Conservation (phyloP, 2,113 vertebrate genomes). For the Panthera tigris region DNA sequence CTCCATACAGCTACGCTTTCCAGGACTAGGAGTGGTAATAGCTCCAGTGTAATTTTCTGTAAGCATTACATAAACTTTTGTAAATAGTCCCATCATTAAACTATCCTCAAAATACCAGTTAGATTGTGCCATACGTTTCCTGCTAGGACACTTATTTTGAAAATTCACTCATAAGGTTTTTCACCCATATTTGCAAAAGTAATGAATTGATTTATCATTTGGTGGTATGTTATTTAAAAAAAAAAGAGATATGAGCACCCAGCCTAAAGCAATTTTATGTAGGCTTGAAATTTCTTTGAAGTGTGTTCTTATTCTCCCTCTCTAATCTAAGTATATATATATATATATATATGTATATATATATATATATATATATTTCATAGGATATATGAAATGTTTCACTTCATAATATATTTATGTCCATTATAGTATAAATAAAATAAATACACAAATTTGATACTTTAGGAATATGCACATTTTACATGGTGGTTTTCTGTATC, state of each 20-base stretch:
- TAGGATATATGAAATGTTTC: background rate
- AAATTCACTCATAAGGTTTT: background rate
- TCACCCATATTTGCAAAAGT: background rate
- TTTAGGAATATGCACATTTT: background rate
- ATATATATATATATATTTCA: background rate
- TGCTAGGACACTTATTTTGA: background rate
- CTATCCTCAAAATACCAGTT: background rate
- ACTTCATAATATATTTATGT: background rate
- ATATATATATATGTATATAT: background rate
- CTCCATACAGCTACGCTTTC: background rate
- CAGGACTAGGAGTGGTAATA: background rate
- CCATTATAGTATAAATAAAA: background rate
- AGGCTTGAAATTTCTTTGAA: background rate
- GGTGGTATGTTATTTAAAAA: background rate
- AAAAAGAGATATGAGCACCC: background rate
- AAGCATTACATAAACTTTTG: background rate
- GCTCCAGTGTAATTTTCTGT: background rate
- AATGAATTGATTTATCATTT: background rate
- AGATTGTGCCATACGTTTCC: background rate
- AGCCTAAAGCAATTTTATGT: background rate
- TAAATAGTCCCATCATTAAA: background rate
- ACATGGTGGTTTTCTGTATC: background rate
- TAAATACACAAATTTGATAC: background rate
- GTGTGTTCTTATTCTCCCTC: background rate
- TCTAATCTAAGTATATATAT: background rate